Percentiles rank a stretch among this genome's conserved stretches.
Conservation (phyloP, 2,888 invertebrate genomes). For the Chrysodeixis includens region DNA sequence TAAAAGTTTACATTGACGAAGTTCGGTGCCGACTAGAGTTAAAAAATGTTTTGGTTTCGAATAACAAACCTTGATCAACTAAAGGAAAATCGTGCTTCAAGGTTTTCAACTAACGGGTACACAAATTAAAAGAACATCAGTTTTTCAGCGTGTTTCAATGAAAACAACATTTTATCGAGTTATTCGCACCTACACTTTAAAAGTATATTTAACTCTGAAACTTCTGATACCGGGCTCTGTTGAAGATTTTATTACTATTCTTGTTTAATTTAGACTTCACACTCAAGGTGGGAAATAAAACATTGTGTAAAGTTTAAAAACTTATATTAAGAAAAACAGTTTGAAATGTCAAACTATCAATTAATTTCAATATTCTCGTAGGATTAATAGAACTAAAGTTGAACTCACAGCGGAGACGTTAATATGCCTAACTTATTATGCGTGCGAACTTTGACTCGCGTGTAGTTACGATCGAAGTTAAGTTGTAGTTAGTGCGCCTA, state of each 20-base stretch:
- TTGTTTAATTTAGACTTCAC: conserved; percentile 24
- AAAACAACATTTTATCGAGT: conserved; percentile 32
- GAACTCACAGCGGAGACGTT: conserved; percentile 76
- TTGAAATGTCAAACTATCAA: conserved; percentile 67
- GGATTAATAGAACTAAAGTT: conserved; percentile 76
- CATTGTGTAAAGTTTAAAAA: conserved; percentile 53
- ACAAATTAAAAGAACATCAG: conserved; percentile 43
- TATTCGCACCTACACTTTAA: conserved; percentile 29
- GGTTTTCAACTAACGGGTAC: conserved; percentile 25
- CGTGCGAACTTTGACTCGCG: conserved; percentile 77
- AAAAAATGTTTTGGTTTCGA: conserved; percentile 73
- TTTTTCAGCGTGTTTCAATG: conserved; percentile 18
- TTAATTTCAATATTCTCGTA: conserved; percentile 74
- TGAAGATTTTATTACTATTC: conserved; percentile 45
- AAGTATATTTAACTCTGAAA: conserved; percentile 25
- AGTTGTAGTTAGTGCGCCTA: conserved; percentile 67
- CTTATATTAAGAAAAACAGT: conserved; percentile 51
- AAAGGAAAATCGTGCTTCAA: conserved; percentile 53
- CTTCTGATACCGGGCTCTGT: conserved; percentile 38
- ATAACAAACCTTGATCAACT: conserved; percentile 71
- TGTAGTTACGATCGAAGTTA: conserved; percentile 79
- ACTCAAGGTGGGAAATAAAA: conserved; percentile 25
- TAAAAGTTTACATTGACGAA: conserved; percentile 80
- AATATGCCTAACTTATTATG: conserved; percentile 83
- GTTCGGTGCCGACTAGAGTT: conserved; percentile 68